Evolutionary conservation across 1,140 invertebrate species (phyloP), one percentile per base, ranked within the genome.

Genomic region (Drosophila bocki): DNA sequence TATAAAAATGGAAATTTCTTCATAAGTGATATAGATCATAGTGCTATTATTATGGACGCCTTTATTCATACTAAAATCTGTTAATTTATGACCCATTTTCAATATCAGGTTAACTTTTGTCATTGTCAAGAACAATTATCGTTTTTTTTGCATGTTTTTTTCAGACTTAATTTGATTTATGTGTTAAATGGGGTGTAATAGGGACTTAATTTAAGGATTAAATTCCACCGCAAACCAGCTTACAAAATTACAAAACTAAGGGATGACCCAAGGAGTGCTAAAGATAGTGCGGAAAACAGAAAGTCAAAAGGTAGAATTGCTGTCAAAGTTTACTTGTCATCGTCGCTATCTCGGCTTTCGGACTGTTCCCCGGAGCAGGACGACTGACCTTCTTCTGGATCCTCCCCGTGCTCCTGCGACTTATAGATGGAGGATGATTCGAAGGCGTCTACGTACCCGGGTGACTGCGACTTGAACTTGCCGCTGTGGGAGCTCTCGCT

Each of bases 391-490:
- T 67, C 37, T 57, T 44, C 45, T n/a, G 56, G 56, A 53, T 53
- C 59, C 29, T 59, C 44, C 54, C 47, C 56, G 32, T 17, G 65
- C 41, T 72, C 65, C 42, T 44, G 53, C 57, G 33, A 47, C 56
- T 48, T 53, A 22, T 29, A 41, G 22, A 42, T 47, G 50, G 45
- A 39, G 50, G 48, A 32, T 29, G 50, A 41, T 44, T 53, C 57
- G 29, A 63, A 50, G 56, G 65, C 61, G 33, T 74, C 69, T 91
- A 92, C 88, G 77, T 92, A 92, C 91, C 91, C 90, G 50, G 91
- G 90, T 78, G 88, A 92, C 75, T 78, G 86, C 64, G 90, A 91
- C 74, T 91, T 91, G 47, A 82, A 92, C 54, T 91, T 92, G 67
- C 72, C 76, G 72, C 83, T 90, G 17, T 91, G 81, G 13, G 86